These are phyloP conservation scores for Heteromormyrus szaboi DNA, from an alignment of 2,797 vertebrate genomes.

Conservation along the genomic window DNA sequence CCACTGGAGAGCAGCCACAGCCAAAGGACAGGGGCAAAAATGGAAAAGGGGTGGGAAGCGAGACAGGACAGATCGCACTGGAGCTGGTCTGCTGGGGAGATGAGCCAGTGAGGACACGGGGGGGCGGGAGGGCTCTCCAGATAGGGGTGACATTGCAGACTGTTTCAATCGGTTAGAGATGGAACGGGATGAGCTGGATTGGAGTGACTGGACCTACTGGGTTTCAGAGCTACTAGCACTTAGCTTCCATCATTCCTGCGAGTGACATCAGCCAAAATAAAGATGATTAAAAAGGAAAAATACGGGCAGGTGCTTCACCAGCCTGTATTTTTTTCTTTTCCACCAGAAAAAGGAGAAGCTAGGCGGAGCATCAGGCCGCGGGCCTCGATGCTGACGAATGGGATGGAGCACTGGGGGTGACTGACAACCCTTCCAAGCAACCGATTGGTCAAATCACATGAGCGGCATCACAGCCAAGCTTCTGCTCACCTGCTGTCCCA, in stretches of 20 bases:
- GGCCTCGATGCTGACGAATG: slow-evolving; percentile 55
- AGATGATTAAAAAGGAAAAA: slow-evolving; percentile 57
- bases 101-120: neutral
- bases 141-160: slow-evolving; percentile 66
- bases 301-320: slow-evolving; percentile 48
- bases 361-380: slow-evolving; percentile 39
- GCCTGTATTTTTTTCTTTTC: slow-evolving; percentile 52
- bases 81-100: neutral
- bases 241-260: slow-evolving; percentile 26
- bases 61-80: neutral
- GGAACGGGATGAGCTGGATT: slow-evolving; percentile 45
- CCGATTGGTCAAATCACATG: slow-evolving; percentile 57
- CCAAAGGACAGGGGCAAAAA: neutral
- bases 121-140: neutral
- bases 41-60: neutral
- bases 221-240: slow-evolving; percentile 3
- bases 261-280: slow-evolving; percentile 44
- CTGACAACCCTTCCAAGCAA: slow-evolving; percentile 61
- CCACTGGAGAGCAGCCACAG: neutral
- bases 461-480: slow-evolving; percentile 62
- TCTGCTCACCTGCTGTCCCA: slow-evolving; percentile 80
- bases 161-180: slow-evolving; percentile 58
- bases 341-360: slow-evolving; percentile 46
- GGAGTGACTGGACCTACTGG: neutral
- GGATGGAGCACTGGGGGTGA: slow-evolving; percentile 60